phyloP scores from a whole-genome alignment of 2,113 vertebrate species.

The Nothocercus julius region DNA sequence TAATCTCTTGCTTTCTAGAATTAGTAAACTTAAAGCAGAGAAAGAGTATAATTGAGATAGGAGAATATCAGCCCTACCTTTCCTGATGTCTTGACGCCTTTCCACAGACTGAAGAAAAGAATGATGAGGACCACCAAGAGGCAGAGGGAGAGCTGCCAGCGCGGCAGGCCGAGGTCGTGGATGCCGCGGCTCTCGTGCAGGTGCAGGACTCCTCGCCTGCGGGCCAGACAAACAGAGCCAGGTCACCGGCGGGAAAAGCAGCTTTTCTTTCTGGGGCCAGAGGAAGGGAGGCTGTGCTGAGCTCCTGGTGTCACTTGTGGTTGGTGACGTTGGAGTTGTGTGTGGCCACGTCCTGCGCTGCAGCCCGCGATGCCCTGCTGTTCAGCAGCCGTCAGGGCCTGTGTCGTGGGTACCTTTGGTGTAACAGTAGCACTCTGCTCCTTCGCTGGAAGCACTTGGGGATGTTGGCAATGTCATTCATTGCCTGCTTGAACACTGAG shows the following conservation, averaged over 20 bases:
- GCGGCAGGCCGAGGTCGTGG: conserved; percentile 88
- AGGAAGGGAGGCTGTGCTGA: not conserved
- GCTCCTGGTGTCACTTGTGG: not conserved
- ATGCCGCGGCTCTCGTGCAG: conserved; percentile 92
- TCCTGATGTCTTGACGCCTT: conserved; percentile 98
- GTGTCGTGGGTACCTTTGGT: not conserved
- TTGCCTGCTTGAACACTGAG: not conserved
- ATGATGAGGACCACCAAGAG: conserved; percentile 90
- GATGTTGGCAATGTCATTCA: not conserved
- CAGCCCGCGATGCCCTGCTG: not conserved
- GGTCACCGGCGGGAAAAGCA: not conserved
- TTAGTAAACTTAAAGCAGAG: not conserved
- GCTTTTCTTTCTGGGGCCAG: not conserved
- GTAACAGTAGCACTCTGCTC: not conserved
- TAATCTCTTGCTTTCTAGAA: not conserved
- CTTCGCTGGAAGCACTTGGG: not conserved
- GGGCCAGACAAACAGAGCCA: not conserved
- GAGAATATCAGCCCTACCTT: conserved; percentile 84
- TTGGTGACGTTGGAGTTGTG: not conserved
- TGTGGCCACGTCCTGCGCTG: not conserved
- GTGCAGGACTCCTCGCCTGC: conserved; percentile 90
- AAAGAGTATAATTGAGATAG: not conserved
- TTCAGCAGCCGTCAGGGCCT: not conserved
- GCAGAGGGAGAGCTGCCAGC: conserved; percentile 91
- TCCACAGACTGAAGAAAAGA: conserved; percentile 98